These are phyloP conservation scores for Ophion ventricosus DNA, from an alignment of 2,888 invertebrate genomes.

Conservation along the genomic window DNA sequence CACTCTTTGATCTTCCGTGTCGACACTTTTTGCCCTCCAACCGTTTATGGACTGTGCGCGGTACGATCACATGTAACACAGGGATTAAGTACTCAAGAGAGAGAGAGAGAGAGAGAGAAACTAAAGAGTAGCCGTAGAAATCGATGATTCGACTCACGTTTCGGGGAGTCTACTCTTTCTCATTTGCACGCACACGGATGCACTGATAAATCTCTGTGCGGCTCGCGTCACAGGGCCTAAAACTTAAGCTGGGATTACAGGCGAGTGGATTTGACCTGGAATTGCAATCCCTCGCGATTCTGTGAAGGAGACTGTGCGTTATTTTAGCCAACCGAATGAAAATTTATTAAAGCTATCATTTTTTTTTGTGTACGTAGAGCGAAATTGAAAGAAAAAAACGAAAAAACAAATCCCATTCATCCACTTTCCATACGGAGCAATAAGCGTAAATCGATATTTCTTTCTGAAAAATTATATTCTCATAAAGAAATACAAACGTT, in stretches of 20 bases:
- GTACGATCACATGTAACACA: slow-evolving; percentile 80
- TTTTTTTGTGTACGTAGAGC: slow-evolving; percentile 2
- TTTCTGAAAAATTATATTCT: slow-evolving; percentile 21
- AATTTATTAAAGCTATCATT: slow-evolving; percentile 28
- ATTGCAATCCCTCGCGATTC: slow-evolving; percentile 39
- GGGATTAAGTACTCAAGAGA: slow-evolving; percentile 72
- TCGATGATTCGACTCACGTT: slow-evolving; percentile 75
- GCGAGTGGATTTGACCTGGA: slow-evolving; percentile 56
- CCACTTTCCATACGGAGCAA: not conserved
- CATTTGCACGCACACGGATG: not conserved
- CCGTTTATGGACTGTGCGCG: slow-evolving; percentile 33
- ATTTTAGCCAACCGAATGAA: slow-evolving; percentile 47
- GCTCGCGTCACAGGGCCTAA: slow-evolving; percentile 44
- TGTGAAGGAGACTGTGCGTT: slow-evolving; percentile 43
- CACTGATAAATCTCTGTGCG: slow-evolving; percentile 37
- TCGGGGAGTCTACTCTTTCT: slow-evolving; percentile 66
- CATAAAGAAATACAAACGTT: slow-evolving; percentile 15
- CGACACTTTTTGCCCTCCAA: slow-evolving; percentile 57
- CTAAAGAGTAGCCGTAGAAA: slow-evolving; percentile 71
- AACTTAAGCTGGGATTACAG: slow-evolving; percentile 69
- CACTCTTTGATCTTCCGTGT: slow-evolving; percentile 65
- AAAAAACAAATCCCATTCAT: not conserved
- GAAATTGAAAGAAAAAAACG: not conserved
- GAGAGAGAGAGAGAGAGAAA: slow-evolving; percentile 1
- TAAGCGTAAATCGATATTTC: slow-evolving; percentile 46